Percentiles rank a stretch among this genome's conserved stretches.
Evolutionary conservation across 2,113 vertebrate species (phyloP).

Genomic region (Perca flavescens): DNA sequence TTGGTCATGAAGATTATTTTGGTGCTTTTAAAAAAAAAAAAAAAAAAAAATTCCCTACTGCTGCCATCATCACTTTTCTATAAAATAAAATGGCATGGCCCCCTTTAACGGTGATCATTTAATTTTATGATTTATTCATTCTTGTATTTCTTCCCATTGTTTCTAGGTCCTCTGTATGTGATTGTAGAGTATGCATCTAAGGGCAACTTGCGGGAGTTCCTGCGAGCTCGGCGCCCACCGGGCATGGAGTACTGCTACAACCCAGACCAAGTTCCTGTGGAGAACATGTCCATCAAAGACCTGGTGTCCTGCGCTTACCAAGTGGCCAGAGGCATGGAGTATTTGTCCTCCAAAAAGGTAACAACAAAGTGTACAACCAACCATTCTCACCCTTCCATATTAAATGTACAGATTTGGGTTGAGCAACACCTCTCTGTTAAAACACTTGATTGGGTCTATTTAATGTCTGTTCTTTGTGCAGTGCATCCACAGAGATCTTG

Average conservation of each 20-base stretch:
- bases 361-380: neutral
- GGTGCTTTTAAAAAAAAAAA: neutral
- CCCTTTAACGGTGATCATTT: neutral
- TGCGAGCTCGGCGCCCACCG: constrained; percentile 92
- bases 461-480: constrained; percentile 61
- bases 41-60: neutral
- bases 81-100: neutral
- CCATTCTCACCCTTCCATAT: neutral
- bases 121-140: neutral
- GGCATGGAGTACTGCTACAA: constrained; percentile 99
- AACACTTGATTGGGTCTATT: neutral
- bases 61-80: neutral
- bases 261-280: constrained; percentile 89
- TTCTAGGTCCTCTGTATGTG: constrained; percentile 93
- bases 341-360: constrained; percentile 97
- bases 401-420: neutral
- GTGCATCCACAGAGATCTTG: constrained; percentile 98
- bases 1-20: neutral
- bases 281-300: constrained; percentile 97
- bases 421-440: neutral
- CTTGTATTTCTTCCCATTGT: neutral
- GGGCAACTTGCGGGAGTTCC: constrained; percentile 95
- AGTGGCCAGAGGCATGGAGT: constrained; percentile 98
- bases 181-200: constrained; percentile 97
- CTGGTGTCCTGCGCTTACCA: constrained; percentile 97